A percentile compares a stretch with the other conserved stretches of the same genome.
Conservation (phyloP, 2,797 vertebrate genomes). For the Diplodus puntazzo region DNA sequence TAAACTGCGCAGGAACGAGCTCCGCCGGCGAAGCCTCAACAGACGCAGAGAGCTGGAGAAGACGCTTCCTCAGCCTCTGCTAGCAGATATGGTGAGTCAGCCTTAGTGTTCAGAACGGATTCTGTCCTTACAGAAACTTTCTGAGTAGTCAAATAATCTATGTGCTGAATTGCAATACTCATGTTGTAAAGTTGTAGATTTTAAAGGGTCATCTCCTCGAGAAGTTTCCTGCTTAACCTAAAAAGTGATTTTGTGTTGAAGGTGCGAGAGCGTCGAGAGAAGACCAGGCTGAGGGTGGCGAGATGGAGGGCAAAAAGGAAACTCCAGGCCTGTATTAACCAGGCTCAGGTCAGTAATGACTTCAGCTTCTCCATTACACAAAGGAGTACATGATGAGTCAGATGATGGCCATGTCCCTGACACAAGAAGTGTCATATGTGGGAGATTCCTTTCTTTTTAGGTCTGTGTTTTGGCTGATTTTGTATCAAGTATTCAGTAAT, state of each 20-base stretch:
- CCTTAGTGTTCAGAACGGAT: neutral
- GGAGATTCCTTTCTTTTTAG: too few relatives aligned
- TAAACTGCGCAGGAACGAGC: slow-evolving; percentile 82
- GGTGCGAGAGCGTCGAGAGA: slow-evolving; percentile 84
- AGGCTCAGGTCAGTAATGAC: slow-evolving; percentile 61
- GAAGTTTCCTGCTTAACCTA: fast-evolving
- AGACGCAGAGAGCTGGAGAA: slow-evolving; percentile 85
- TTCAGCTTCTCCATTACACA: neutral
- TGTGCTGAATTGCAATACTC: too few relatives aligned
- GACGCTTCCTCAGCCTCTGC: slow-evolving; percentile 84
- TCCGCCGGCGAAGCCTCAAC: slow-evolving; percentile 77
- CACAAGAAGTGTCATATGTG: neutral
- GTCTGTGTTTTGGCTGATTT: neutral
- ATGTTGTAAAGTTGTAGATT: neutral
- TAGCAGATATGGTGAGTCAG: slow-evolving; percentile 80
- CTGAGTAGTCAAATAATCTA: neutral
- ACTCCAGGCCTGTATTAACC: slow-evolving; percentile 82
- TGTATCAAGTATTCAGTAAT: neutral
- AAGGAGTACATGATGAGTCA: neutral
- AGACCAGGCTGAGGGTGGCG: slow-evolving; percentile 86
- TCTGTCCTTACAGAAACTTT: neutral
- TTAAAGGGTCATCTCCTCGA: neutral
- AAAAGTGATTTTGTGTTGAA: slow-evolving; percentile 33
- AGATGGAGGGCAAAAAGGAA: slow-evolving; percentile 88
- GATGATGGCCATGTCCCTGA: neutral